Evolutionary conservation across 2,888 invertebrate genomes (phyloP), one percentile per base, ranked within the genome.

Genomic region (Pimpla rufipes): DNA sequence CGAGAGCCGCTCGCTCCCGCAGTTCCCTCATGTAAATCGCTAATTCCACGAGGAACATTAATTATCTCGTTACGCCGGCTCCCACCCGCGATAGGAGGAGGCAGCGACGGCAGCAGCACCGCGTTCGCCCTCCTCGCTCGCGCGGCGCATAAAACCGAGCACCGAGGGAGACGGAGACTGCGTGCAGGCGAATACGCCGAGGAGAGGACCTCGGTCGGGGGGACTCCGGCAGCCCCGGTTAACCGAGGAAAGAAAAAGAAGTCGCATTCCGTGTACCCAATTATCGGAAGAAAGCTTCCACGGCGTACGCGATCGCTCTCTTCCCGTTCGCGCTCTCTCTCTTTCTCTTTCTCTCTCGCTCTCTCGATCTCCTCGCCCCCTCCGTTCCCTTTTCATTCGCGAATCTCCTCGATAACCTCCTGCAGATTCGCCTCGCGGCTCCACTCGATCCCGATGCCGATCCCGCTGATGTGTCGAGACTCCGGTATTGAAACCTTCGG

Each of bases 11-110:
- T 86, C 86, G 86, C 86, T 88, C 86, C 86, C 87, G 88, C 71
- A 18, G 87, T 88, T 86, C 86, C 88, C 87, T 88, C 89, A 91
- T 91, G 90, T 91, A 91, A 91, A 91, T 91, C 90, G 90, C 90
- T 90, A 91, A 91, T 90, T 91, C 90, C 89, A 87, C 88, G 87
- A 83, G 87, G 88, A 87, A 90, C 91, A 91, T 91, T 91, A 91
- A 91, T 91, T 91, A 91, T 91, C 90, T 91, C 90, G 90, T 90
- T 90, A 90, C 89, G 87, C 88, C 73, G 47, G 79, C 83, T 83
- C 85, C 84, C 85, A 82, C 85, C 81, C 85, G 81, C 70, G 83
- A 77, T 73, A 71, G 73, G 64, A 29, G 35, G 42, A 75, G 47
- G 45, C 59, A 70, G 47, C 23, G 70, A 47, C n/a, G 21, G 42